Percentiles rank a stretch among this genome's conserved stretches.
Conservation (phyloP, 2,888 invertebrate species). For the Phlogophora meticulosa region DNA sequence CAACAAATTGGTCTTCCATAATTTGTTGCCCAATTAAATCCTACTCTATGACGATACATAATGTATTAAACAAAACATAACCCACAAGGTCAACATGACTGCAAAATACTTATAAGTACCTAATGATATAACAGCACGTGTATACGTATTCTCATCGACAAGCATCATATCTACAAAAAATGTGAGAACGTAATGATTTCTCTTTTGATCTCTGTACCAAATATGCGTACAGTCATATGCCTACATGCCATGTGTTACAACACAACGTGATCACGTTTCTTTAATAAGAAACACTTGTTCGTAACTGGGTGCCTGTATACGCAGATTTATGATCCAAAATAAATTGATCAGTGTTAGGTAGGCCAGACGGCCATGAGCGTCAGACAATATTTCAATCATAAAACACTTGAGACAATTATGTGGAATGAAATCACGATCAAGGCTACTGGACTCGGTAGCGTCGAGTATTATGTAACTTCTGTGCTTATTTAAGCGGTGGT, state of each 20-base stretch:
- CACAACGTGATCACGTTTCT: constrained; percentile 6
- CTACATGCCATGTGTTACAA: background rate
- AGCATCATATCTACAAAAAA: constrained; percentile 3
- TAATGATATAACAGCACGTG: constrained; percentile 14
- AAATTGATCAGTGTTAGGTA: constrained; percentile 17
- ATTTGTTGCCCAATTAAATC: constrained; percentile 1
- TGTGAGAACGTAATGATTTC: constrained; percentile 23
- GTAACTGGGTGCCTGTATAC: background rate
- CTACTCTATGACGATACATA: background rate
- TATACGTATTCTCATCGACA: background rate
- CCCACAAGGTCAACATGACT: background rate
- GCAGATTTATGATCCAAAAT: constrained; percentile 34
- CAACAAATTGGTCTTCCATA: background rate
- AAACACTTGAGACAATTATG: constrained; percentile 5
- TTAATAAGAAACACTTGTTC: constrained; percentile 10
- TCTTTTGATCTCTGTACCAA: constrained; percentile 34
- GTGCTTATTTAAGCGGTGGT: too few species aligned
- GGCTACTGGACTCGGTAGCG: constrained; percentile 2
- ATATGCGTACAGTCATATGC: constrained; percentile 13
- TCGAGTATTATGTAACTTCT: background rate
- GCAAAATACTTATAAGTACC: background rate
- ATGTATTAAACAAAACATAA: background rate
- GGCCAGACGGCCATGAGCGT: constrained; percentile 18
- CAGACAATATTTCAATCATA: constrained; percentile 4
- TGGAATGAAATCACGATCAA: constrained; percentile 11